Evolutionary conservation across 2,797 vertebrate species (phyloP).

Genomic region (Tenualosa thibaudeaui): DNA sequence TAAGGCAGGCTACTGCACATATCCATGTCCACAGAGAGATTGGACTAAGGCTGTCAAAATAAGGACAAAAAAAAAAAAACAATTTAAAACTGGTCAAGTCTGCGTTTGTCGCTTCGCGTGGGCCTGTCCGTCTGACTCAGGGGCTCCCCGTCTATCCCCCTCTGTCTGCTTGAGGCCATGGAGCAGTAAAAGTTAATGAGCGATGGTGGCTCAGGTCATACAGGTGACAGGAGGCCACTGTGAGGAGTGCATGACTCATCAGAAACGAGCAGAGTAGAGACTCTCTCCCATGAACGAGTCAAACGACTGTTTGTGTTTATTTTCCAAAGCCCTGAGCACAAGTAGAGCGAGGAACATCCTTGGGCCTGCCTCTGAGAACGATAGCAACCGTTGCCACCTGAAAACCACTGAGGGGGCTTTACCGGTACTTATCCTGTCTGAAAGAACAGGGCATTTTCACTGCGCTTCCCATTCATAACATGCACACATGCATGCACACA

Average conservation of each 20-base stretch:
- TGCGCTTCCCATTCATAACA: not conserved
- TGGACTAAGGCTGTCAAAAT: not conserved
- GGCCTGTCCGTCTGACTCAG: not conserved
- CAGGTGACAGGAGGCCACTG: conserved; percentile 34
- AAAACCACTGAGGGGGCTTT: conserved; percentile 44
- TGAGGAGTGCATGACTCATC: conserved; percentile 49
- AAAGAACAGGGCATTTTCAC: not conserved
- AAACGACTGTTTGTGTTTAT: conserved; percentile 42
- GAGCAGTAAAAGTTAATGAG: conserved; percentile 19
- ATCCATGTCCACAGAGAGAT: not conserved
- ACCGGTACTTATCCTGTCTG: conserved; percentile 22
- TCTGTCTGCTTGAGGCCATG: conserved; percentile 1
- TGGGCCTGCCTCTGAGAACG: conserved; percentile 27
- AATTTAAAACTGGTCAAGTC: not conserved
- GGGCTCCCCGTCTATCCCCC: not conserved
- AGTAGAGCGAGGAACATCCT: conserved; percentile 47
- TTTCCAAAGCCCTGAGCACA: conserved; percentile 54
- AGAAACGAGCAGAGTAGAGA: conserved; percentile 26
- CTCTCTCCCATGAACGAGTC: conserved; percentile 2
- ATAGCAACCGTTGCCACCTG: conserved; percentile 55
- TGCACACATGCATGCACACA: not conserved
- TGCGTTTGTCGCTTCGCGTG: not conserved
- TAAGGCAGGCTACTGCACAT: not conserved
- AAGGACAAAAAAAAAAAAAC: not conserved
- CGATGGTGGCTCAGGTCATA: conserved; percentile 20